Percentiles rank a stretch among this genome's conserved stretches.
Conservation (phyloP, 2,797 vertebrate genomes). For the Cossypha niveicapilla region DNA sequence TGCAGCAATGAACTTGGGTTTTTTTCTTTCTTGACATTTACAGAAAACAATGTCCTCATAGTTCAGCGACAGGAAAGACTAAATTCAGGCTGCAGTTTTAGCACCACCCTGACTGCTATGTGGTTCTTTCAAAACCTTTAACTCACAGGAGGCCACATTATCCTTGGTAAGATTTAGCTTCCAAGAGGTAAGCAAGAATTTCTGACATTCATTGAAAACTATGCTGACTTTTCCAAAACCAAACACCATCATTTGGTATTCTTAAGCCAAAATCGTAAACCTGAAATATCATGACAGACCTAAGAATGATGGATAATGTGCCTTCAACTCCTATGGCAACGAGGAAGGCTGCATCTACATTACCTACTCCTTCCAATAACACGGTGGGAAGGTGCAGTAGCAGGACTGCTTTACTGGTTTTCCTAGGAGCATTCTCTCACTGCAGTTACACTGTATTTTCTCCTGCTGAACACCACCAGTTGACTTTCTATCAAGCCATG, state of each 20-base stretch:
- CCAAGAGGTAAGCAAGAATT: slow-evolving; percentile 1
- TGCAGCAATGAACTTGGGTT: background rate
- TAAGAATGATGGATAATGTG: background rate
- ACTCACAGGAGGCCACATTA: background rate
- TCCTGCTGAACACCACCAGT: background rate
- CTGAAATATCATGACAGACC: background rate
- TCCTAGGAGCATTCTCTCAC: background rate
- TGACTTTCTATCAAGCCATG: background rate
- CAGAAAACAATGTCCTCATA: slow-evolving; percentile 1
- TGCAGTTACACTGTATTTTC: background rate
- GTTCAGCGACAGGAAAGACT: slow-evolving; percentile 1
- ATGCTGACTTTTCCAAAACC: slow-evolving; percentile 23
- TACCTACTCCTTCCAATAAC: background rate
- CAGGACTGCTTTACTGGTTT: background rate
- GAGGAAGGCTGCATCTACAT: background rate
- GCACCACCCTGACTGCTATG: background rate
- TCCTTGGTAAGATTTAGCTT: background rate
- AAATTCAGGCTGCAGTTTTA: background rate
- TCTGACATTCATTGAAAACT: slow-evolving; percentile 38
- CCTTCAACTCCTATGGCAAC: background rate
- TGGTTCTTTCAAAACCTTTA: slow-evolving; percentile 26
- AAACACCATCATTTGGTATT: background rate
- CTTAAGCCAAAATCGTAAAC: background rate
- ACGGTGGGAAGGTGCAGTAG: background rate
- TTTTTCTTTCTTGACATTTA: background rate